phyloP scores from a whole-genome alignment of 2,113 vertebrate species.

The Melanerpes formicivorus region DNA sequence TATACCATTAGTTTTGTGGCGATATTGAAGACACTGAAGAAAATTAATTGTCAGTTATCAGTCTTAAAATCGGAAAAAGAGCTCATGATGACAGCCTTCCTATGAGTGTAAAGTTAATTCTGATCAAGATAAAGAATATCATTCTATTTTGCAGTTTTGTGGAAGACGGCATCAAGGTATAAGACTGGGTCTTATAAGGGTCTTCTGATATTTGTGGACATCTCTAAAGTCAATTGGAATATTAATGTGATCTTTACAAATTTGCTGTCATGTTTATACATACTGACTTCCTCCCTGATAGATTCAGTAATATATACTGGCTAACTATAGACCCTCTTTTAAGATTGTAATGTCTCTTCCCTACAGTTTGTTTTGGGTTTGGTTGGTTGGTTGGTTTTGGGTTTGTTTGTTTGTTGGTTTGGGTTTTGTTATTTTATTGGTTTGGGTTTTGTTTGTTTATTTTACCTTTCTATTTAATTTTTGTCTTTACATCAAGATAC shows the following conservation, averaged over 20 bases:
- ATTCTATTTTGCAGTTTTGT: background rate
- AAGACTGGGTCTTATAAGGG: background rate
- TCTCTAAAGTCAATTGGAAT: background rate
- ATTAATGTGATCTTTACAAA: background rate
- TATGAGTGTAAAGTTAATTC: background rate
- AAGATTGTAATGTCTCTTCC: background rate
- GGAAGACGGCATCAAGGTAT: background rate
- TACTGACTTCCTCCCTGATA: background rate
- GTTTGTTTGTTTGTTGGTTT: background rate
- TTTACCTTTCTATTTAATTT: background rate
- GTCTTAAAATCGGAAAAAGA: background rate
- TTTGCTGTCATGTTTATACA: background rate
- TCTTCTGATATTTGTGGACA: background rate
- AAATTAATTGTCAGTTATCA: background rate
- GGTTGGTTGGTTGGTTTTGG: background rate
- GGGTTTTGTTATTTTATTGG: background rate
- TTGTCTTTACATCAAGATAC: background rate
- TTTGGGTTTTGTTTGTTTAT: background rate
- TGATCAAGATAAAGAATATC: background rate
- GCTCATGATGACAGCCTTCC: background rate
- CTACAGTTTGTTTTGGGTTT: background rate
- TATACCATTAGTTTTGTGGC: background rate
- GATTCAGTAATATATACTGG: background rate
- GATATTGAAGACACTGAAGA: background rate
- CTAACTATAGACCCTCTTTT: background rate